Evolutionary conservation across 2,797 vertebrate species (phyloP), one percentile per base, ranked within the genome.

Genomic region (Pseudochromis fuscus): DNA sequence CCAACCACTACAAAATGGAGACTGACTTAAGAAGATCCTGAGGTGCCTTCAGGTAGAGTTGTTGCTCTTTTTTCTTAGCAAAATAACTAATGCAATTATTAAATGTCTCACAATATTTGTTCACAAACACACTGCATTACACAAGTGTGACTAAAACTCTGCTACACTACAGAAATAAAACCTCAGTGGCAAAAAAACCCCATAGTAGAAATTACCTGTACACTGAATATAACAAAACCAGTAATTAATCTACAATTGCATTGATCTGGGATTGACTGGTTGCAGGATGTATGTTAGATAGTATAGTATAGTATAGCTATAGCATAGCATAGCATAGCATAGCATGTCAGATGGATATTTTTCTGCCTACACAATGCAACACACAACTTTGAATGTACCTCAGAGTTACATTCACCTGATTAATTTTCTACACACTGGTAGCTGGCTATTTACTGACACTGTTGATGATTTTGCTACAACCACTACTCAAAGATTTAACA

Each of bases 391-490:
- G n/a, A 44, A 49, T 59, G 49, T 18, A 33, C 8, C 31, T 58
- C 4, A 44, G 25, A 42, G 19, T 59, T 30, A 33, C 57, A 56
- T 52, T 40, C 4, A 73, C 64, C 64, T 48, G 49, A 75, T 75
- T 67, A 63, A 61, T 61, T 51, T 49, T 63, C 40, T 53, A 42
- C 77, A 33, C 44, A 67, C 42, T 31, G 38, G 27, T 67, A 53
- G 38, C 33, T 23, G 58, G 48, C 52, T 37, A 42, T 77, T 79
- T 72, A 61, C 77, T 72, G 61, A 21, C 64, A 44, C 60, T 56
- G 76, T 69, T 62, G 72, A 82, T 84, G n/a, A n/a, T 42, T 82
- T 58, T 30, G n/a, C 52, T 71, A 67, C 71, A 70, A 82, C 50
- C 25, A 65, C 44, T 67, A 51, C 44, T 68, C 59, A 18, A 25